Base-by-base conservation (phyloP, 2,113 vertebrate species). In the Apteryx owenii region DNA sequence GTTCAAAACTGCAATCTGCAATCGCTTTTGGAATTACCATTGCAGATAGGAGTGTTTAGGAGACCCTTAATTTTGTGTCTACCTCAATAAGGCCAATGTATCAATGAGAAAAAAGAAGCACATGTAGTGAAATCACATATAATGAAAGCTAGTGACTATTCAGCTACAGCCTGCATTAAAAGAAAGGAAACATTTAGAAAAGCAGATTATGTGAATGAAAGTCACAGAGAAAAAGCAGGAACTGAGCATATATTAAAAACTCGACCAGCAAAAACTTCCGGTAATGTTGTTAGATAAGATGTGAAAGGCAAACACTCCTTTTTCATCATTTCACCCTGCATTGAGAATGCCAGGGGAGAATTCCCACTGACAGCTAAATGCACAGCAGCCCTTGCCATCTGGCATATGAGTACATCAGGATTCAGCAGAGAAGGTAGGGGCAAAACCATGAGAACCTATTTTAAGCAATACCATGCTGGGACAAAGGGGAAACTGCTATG, bases 381-480 rank as follows among this genome's bases (percentile, higher is more conserved):
- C 65, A 54, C 73, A 89, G 71, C 60, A 85, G 81, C 76, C 88
- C 26, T 84, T 84, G 65, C 91, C 84, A 85, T 85, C 95, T 92
- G 83, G 58, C 54, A 38, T 4, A 38, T 77, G 64, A 88, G 65
- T 53, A 62, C 84, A 70, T 89, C 71, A 56, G 36, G 44, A 53
- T 58, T 83, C 71, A 64, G 42, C 36, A 53, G 48, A 71, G 19
- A 69, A 81, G 90, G 40, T 7, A 48, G 44, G 46, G 85, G 86
- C 68, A 44, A 90, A 58, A 80, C 72, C 61, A 26, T 3, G 31
- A 76, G 73, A 68, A 58, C 22, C 8, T 36, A 21, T 64, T 94
- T 94, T 72, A 94, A 95, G 87, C 10, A 21, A 29, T 40, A 38
- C 9, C 15, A 1, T 26, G 54, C 84, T 44, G 36, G n/a, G 65